Base-by-base conservation (phyloP, 2,888 invertebrate genomes). In the Erynnis tages region DNA sequence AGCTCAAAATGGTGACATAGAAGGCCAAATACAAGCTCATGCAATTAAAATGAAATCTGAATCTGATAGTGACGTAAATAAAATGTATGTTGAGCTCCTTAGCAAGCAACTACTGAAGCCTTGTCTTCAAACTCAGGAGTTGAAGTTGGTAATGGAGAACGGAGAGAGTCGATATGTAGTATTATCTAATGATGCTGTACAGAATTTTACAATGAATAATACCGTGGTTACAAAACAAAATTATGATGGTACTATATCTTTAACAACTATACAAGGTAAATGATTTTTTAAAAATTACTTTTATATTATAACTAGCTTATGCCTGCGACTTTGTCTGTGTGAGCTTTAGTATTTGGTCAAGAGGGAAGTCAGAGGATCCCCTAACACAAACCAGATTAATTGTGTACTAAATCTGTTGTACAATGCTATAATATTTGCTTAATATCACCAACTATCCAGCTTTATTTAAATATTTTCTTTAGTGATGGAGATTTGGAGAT, bases 241-340 rank as follows among this genome's bases (percentile, higher is more conserved):
- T 54, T 71, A 73, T 62, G 85, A 88, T 76, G 88, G 86, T 1
- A 85, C 86, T 57, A 79, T 89, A 60, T 83, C 85, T 14, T 63
- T 87, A 53, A 82, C 80, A 27, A 69, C 79, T 45, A 60, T 79
- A 0, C 71, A 76, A 70, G 85, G 86, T 85, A 67, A 13, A n/a
- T n/a, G n/a, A n/a, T n/a, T n/a, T n/a, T n/a, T n/a, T n/a, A n/a
- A n/a, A n/a, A n/a, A n/a, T n/a, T n/a, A n/a, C n/a, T n/a, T n/a
- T n/a, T n/a, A n/a, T n/a, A n/a, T n/a, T n/a, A n/a, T n/a, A n/a
- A n/a, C n/a, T n/a, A n/a, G n/a, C n/a, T n/a, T n/a, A n/a, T n/a
- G n/a, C n/a, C n/a, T n/a, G n/a, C n/a, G n/a, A n/a, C n/a, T n/a
- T n/a, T n/a, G n/a, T n/a, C n/a, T n/a, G n/a, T n/a, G n/a, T n/a